Base-by-base conservation (phyloP, 2,888 invertebrate genomes). In the Sepiola atlantica region DNA sequence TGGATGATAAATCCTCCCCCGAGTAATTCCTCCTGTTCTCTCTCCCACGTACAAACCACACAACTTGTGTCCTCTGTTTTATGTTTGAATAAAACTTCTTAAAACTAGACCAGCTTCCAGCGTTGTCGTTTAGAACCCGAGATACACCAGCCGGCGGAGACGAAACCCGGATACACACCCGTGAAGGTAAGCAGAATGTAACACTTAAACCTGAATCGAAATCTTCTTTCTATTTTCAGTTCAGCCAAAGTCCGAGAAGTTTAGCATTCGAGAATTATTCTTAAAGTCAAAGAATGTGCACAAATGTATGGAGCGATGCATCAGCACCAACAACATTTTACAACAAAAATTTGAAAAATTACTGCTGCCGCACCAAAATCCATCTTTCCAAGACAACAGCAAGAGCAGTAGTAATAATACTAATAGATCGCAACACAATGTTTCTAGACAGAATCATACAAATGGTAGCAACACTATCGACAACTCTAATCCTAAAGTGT, bases 251-350 rank as follows among this genome's bases (percentile, higher is more conserved):
- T 55, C 35, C 20, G 92, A 92, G 35, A 92, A 92, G 54, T 93
- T 94, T 93, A 93, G 95, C 91, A 95, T 96, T 32, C 94, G 93
- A 0, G 94, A 96, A 90, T 94, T 97, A 57, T 95, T 96, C 93
- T 95, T 95, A 21, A 96, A 96, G 93, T 94, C 96, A n/a, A 95
- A 95, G 35, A 94, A 95, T 32, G 95, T 96, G 21, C 95, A 96
- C 32, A 94, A 95, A 20, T 96, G 96, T 95, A 95, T 97, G 94
- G 96, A 96, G 94, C 95, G 95, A 16, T 95, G 96, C 92, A 95
- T 96, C 6, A 95, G 95, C 14, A 95, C 96, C 35, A 96, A 96
- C 95, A 96, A 96, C 94, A 95, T 94, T 55, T 95, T 96, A 55
- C 95, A 96, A 45, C 94, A 95, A 77, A 95, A 95, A 55, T 95